Evolutionary conservation across 2,113 vertebrate species (phyloP).

Genomic region (Gallinago media): DNA sequence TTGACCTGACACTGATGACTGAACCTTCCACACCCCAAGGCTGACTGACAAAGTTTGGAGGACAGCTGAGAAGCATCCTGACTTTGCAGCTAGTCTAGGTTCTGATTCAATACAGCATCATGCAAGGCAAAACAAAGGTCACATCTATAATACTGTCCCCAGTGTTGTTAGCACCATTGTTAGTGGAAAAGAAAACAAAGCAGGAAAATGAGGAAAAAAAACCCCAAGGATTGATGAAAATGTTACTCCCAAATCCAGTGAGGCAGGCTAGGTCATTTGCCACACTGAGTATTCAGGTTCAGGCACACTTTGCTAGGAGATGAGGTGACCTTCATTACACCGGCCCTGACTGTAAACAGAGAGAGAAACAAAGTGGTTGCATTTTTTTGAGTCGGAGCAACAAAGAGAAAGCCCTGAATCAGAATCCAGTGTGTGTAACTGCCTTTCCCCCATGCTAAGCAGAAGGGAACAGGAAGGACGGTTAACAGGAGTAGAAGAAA

Average conservation of each 20-base stretch:
- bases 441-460: background rate
- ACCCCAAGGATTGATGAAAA: background rate
- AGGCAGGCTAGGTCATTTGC: background rate
- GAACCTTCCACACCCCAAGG: background rate
- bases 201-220: background rate
- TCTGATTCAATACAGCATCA: background rate
- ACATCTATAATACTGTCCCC: background rate
- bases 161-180: background rate
- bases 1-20: background rate
- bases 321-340: background rate
- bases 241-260: background rate
- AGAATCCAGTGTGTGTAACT: background rate
- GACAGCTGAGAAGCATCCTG: background rate
- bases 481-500: background rate
- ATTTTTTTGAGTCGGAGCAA: background rate
- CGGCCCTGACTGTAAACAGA: background rate
- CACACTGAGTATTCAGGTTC: background rate
- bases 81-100: background rate
- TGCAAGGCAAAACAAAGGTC: fast-evolving
- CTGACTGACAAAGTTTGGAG: background rate
- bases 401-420: background rate
- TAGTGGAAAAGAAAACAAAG: background rate
- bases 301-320: background rate
- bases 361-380: background rate
- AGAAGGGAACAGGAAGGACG: background rate